These are phyloP conservation scores for Thinocorus orbignyianus DNA, from an alignment of 2,113 vertebrate species.

Conservation along the genomic window DNA sequence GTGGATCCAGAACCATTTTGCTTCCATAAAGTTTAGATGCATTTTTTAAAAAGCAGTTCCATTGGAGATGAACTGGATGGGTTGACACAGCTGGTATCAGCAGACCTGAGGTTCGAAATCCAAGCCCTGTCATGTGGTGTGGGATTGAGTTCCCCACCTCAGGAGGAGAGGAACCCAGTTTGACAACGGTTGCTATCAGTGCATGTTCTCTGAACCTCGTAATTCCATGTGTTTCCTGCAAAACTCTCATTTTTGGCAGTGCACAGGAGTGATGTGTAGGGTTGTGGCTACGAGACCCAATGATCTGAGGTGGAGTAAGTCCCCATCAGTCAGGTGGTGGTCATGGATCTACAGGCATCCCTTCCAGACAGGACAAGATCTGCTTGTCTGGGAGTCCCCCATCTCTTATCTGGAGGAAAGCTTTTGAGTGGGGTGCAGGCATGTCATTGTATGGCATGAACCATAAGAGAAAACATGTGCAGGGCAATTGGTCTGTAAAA, in stretches of 20 bases:
- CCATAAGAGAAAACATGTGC: background rate
- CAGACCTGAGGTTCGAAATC: background rate
- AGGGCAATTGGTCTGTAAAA: background rate
- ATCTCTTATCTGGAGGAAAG: background rate
- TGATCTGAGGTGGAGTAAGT: background rate
- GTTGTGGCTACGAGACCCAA: background rate
- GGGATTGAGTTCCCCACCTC: background rate
- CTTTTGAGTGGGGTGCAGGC: background rate
- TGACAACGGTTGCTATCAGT: background rate
- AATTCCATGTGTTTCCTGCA: background rate
- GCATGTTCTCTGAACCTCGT: background rate
- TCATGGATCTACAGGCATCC: background rate
- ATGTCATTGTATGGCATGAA: background rate
- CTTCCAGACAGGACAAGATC: background rate
- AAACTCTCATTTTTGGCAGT: background rate
- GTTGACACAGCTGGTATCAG: background rate
- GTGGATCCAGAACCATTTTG: background rate
- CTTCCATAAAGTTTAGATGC: background rate
- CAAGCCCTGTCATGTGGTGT: fast-evolving
- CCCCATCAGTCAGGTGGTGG: background rate
- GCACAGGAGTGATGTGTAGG: background rate
- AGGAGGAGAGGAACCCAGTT: background rate
- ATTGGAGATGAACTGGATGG: background rate
- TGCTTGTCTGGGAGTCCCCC: background rate
- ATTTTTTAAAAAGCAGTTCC: background rate